A percentile compares a stretch with the other conserved stretches of the same genome.
These are phyloP conservation scores for Anniella stebbinsi DNA, from an alignment of 2,797 vertebrate species.

Conservation along the genomic window DNA sequence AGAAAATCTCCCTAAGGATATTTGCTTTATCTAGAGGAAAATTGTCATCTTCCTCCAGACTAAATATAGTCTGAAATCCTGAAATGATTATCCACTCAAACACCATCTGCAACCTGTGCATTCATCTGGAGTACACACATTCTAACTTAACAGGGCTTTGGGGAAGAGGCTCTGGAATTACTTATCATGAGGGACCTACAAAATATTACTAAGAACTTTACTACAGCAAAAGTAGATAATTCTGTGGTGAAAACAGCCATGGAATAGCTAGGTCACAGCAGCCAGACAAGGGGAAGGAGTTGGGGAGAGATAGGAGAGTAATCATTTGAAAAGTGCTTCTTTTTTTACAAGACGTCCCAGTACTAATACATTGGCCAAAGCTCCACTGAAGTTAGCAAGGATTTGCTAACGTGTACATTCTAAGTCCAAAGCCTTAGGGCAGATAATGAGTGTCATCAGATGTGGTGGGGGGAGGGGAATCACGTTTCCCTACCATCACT, in stretches of 20 bases:
- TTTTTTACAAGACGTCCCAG: neutral
- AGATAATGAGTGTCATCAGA: no score
- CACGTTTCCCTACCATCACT: no score
- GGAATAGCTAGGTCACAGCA: neutral
- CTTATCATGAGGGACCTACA: slow-evolving; percentile 48
- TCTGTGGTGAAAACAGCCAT: neutral
- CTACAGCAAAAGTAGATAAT: slow-evolving; percentile 48
- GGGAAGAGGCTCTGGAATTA: slow-evolving; percentile 62
- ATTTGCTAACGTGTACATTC: neutral
- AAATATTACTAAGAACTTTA: slow-evolving; percentile 41
- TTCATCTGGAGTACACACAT: slow-evolving; percentile 71
- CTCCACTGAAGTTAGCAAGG: neutral
- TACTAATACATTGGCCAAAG: neutral
- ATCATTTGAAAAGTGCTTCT: neutral
- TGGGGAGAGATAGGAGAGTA: neutral
- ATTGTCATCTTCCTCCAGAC: slow-evolving; percentile 69
- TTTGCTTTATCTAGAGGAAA: slow-evolving; percentile 70
- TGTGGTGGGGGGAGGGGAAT: no score
- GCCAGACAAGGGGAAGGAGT: neutral
- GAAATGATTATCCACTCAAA: slow-evolving; percentile 70
- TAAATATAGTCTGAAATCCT: slow-evolving; percentile 65
- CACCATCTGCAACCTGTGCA: slow-evolving; percentile 71
- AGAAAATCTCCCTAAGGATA: slow-evolving; percentile 71
- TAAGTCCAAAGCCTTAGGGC: neutral
- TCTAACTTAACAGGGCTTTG: slow-evolving; percentile 68